Conservation (phyloP, 2,888 invertebrate genomes). For the Nephrotoma guestfalica region DNA sequence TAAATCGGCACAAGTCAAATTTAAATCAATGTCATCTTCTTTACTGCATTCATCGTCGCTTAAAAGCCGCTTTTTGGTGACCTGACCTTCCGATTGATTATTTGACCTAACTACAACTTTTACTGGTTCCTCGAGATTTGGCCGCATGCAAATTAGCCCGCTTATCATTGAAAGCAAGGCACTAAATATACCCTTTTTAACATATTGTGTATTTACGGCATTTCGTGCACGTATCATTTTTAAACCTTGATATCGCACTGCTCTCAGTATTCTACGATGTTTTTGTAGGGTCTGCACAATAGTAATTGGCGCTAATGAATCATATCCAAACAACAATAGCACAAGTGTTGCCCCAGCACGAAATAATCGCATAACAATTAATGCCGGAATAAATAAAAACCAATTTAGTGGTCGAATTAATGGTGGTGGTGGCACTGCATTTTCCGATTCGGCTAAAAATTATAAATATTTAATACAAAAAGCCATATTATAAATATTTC, state of each 20-base stretch:
- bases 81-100: neutral
- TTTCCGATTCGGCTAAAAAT: neutral
- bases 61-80: neutral
- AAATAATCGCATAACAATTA: constrained; percentile 21
- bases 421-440: neutral
- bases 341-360: constrained; percentile 22
- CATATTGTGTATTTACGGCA: neutral
- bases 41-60: neutral
- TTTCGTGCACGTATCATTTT: constrained; percentile 18
- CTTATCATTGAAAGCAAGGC: neutral
- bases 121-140: neutral
- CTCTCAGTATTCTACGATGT: constrained; percentile 23
- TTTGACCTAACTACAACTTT: neutral
- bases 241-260: constrained; percentile 23
- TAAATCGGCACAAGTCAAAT: neutral
- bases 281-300: constrained; percentile 26
- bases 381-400: constrained; percentile 24
- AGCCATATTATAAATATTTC: neutral
- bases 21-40: neutral
- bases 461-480: neutral
- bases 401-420: constrained; percentile 26
- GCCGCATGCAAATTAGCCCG: neutral
- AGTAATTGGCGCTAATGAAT: constrained; percentile 20
- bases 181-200: neutral
- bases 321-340: constrained; percentile 22